Evolutionary conservation across 92 coral and sea anemone genomes (phyloP), one percentile per base, ranked within the genome.

Genomic region (Heteractis magnifica): DNA sequence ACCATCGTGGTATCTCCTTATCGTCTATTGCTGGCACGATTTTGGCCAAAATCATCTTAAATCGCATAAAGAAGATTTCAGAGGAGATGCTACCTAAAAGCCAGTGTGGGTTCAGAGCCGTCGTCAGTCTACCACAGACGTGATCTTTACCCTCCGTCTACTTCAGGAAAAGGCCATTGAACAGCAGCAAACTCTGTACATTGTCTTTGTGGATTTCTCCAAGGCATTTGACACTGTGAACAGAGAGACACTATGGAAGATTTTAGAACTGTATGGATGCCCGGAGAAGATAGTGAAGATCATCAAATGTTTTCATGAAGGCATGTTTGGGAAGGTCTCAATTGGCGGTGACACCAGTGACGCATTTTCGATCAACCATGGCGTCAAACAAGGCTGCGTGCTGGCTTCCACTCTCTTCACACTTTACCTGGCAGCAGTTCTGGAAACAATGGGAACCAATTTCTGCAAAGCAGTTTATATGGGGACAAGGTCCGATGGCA

Each of bases 131-230:
- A 65, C 72, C 72, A 65, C 3, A 65, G 72, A 65, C 72, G 3
- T 65, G 72, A 65, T 65, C 72, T 65, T 65, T 4, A 65, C 72
- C n/a, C 34, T 65, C 72, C 72, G 20, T 9, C 72, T 1, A 65
- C 72, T 65, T 65, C 72, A 65, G 56, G 56, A 53, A 53, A 53
- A 53, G 56, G 56, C 56, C 56, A 53, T 53, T 53, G 56, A 53
- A 53, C 72, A 65, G 3, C 72, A 65, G 72, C 72, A 65, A 65
- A 4, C 72, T 65, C 12, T 65, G 72, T 65, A 21, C 3, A 65
- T 21, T 65, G 72, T 65, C 72, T 65, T 65, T 65, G 72, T 65
- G n/a, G 72, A 65, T 65, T 65, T 65, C 72, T 65, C 72, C 72
- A 65, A 65, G 72, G 72, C 18, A 65, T 65, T n/a, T n/a, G n/a